Evolutionary conservation across 2,113 vertebrate species (phyloP), one percentile per base, ranked within the genome.

Genomic region (Elachura formosa): DNA sequence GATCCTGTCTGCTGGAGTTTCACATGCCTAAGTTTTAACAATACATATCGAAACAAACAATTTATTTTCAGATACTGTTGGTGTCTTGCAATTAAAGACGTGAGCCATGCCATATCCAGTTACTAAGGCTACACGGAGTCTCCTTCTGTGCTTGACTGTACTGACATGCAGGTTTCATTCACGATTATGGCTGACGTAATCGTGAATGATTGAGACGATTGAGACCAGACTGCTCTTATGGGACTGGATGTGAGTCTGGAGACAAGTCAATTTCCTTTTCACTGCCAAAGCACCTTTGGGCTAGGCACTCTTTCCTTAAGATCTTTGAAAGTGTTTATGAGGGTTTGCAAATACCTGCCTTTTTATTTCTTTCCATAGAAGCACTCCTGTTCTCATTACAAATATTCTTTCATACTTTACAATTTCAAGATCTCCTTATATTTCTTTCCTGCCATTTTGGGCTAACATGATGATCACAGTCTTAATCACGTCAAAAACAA

Each of bases 1-100:
- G 92, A 94, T 82, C 77, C 77, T 89, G 73, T 49, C 92, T 94
- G 74, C 74, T 68, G 75, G 75, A 89, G 81, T 75, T 91, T 79
- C 77, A 75, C 77, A 45, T 48, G 58, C 56, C 31, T 82, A 75
- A 87, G 36, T 79, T 94, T 87, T 79, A 91, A 87, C 48, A 89
- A 49, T 40, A 24, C 25, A 22, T 54, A 41, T 79, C 45, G 85
- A 92, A 95, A 64, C 63, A 91, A 95, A 63, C 33, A 46, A 76
- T 68, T 91, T 93, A 21, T 87, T 96, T 96, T 91, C 33, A 82
- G 26, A 66, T 61, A 40, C 31, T 49, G 28, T 36, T 72, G 54
- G 7, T 45, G 64, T 72, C 49, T 62, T 34, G 25, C 62, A 82
- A 11, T 75, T 79, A 68, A 52, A 84, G 40, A 52, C 3, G 29